Percentiles rank a stretch among this genome's conserved stretches.
Conservation (phyloP, 2,113 vertebrate genomes). For the Nothoprocta perdicaria region DNA sequence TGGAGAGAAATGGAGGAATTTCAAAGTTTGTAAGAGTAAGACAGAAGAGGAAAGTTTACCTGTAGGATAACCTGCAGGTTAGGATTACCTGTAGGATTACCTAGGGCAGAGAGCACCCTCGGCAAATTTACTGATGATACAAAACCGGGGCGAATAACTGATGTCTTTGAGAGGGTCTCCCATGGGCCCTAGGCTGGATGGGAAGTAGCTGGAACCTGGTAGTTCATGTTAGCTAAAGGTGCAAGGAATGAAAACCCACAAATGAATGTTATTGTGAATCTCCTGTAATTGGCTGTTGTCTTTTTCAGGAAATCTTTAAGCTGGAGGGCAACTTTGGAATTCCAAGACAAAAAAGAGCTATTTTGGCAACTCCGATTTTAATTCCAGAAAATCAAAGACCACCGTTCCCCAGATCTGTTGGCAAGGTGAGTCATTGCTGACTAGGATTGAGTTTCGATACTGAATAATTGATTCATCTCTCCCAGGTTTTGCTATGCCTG, state of each 20-base stretch:
- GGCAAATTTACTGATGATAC: too few species aligned
- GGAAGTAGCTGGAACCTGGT: neutral
- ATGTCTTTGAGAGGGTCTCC: too few species aligned
- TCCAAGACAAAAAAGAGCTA: slow-evolving; percentile 88
- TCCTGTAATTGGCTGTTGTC: neutral
- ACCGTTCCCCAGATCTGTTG: slow-evolving; percentile 88
- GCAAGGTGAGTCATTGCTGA: slow-evolving; percentile 85
- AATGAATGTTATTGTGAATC: neutral
- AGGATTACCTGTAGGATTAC: too few species aligned
- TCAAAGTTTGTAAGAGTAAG: too few species aligned
- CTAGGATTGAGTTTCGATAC: neutral
- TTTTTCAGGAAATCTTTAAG: slow-evolving; percentile 86
- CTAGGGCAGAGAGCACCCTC: too few species aligned
- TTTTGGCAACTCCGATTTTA: slow-evolving; percentile 88
- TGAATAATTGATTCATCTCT: neutral
- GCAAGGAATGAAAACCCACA: neutral
- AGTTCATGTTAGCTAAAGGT: neutral
- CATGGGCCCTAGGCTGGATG: too few species aligned
- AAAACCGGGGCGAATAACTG: too few species aligned
- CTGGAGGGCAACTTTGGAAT: slow-evolving; percentile 77
- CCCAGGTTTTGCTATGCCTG: neutral
- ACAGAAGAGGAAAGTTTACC: too few species aligned
- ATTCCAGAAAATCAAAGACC: slow-evolving; percentile 94
- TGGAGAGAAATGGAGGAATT: too few species aligned
- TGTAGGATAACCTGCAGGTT: too few species aligned